Conservation (phyloP, 2,888 invertebrate species). For the Eupithecia exiguata region DNA sequence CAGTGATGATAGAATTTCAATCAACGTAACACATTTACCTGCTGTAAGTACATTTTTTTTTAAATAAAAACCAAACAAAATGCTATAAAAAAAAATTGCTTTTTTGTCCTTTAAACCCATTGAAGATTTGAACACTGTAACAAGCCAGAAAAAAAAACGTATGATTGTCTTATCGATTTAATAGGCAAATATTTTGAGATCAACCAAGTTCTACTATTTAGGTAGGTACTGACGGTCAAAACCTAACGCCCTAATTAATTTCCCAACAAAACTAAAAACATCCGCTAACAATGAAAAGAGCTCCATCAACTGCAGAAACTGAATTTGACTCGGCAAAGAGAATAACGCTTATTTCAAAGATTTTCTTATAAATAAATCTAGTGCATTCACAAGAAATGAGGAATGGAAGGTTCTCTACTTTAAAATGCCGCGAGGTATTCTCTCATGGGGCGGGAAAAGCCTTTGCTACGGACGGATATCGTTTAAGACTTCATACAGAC, state of each 20-base stretch:
- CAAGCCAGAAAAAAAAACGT: no score
- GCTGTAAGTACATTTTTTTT: no score
- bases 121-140: no score
- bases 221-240: background rate
- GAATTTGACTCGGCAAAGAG: constrained; percentile 45
- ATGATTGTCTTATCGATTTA: no score
- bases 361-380: constrained; percentile 59
- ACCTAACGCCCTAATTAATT: background rate
- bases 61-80: no score
- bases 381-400: constrained; percentile 55
- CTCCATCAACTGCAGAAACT: constrained; percentile 48
- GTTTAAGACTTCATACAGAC: constrained; percentile 1
- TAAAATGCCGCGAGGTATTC: constrained; percentile 42
- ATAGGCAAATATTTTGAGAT: no score
- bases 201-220: background rate
- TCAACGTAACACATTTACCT: no score
- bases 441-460: constrained; percentile 48
- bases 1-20: background rate
- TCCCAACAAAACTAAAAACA: constrained; percentile 33
- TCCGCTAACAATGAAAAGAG: constrained; percentile 38
- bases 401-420: constrained; percentile 18
- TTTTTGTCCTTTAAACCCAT: no score
- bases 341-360: constrained; percentile 46
- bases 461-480: constrained; percentile 32
- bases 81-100: no score